phyloP scores from a whole-genome alignment of 2,113 vertebrate species.

The Mionectes macconnelli region DNA sequence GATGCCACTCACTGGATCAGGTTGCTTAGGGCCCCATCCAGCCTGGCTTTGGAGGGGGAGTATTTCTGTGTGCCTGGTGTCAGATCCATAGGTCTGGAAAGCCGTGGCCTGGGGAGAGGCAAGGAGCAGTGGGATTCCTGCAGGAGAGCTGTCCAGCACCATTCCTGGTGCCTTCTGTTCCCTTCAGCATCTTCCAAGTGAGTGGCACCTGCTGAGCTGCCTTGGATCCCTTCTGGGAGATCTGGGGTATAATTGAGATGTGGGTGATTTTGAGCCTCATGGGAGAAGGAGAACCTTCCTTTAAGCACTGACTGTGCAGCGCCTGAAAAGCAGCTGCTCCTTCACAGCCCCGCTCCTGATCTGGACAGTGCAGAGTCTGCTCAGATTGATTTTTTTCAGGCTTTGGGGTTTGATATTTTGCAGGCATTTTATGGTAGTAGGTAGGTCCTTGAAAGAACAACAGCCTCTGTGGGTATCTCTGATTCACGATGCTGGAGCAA shows the following conservation, averaged over 20 bases:
- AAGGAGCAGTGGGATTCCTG: not conserved
- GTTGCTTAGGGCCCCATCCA: not conserved
- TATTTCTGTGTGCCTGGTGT: not conserved
- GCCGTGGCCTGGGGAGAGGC: fast-evolving
- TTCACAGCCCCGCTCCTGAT: not conserved
- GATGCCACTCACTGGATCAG: not conserved
- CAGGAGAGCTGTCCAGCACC: not conserved
- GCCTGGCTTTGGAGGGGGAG: not conserved
- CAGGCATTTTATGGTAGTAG: not conserved
- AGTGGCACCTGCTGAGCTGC: not conserved
- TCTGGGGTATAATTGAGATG: fast-evolving
- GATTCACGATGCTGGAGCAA: not conserved
- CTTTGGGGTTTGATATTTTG: not conserved
- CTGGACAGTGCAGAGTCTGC: not conserved
- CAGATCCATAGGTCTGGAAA: not conserved
- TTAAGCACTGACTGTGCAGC: not conserved
- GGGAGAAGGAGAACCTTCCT: not conserved
- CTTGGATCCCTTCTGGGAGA: not conserved
- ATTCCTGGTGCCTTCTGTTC: not conserved
- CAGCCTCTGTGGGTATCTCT: not conserved
- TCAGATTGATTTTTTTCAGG: not conserved
- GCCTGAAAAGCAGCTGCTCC: not conserved
- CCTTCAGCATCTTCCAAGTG: not conserved
- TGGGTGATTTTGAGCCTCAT: not conserved
- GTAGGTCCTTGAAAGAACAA: not conserved